These are phyloP conservation scores for Callipepla californica DNA, from an alignment of 2,113 vertebrate genomes.

Conservation along the genomic window DNA sequence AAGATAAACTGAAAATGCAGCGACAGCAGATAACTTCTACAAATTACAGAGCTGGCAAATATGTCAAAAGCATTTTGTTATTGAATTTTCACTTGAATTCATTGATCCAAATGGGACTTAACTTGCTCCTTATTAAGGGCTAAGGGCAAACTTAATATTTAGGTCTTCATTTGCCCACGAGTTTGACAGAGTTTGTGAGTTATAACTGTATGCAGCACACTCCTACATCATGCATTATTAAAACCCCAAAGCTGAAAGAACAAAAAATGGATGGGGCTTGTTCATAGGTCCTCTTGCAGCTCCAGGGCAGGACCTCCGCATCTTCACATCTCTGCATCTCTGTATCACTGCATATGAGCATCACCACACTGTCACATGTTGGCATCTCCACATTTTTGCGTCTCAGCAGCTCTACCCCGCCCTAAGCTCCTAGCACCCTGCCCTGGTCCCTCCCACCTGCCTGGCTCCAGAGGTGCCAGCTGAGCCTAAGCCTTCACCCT, in stretches of 20 bases:
- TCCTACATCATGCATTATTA: not conserved
- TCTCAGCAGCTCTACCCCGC: not conserved
- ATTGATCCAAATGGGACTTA: constrained; percentile 29
- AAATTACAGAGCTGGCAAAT: not conserved
- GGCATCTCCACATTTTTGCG: not conserved
- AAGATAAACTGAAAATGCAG: not conserved
- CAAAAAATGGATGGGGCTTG: not conserved
- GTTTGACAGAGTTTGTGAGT: not conserved
- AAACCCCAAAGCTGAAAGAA: not conserved
- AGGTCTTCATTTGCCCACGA: not conserved
- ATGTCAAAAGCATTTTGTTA: constrained; percentile 40
- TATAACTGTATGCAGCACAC: not conserved
- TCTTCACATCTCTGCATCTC: not conserved
- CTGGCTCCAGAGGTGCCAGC: not conserved
- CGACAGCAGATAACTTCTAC: not conserved
- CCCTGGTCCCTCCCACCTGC: not conserved
- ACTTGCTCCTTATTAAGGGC: not conserved
- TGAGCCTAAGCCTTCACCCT: not conserved
- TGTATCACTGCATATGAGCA: not conserved
- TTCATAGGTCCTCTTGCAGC: not conserved
- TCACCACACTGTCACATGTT: not conserved
- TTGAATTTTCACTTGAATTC: constrained; percentile 10
- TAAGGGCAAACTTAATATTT: constrained; percentile 3
- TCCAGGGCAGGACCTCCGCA: not conserved
- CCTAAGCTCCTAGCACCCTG: not conserved